Evolutionary conservation across 2,113 vertebrate species (phyloP), one percentile per base, ranked within the genome.

Genomic region (Stercorarius parasiticus): DNA sequence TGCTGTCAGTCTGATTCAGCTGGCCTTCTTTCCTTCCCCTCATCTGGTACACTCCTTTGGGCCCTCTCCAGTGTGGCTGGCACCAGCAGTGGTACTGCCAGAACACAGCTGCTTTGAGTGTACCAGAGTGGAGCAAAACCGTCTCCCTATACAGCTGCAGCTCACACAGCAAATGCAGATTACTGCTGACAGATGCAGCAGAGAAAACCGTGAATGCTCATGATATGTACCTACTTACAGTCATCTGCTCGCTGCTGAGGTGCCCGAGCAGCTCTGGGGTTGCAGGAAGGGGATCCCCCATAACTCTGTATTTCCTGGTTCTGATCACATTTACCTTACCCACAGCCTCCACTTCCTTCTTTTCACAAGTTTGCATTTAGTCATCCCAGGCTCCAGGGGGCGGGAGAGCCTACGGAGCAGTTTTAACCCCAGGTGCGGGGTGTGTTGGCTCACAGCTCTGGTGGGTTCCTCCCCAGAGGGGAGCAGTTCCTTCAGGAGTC

Each of bases 371-470:
- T n/a, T 82, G 13, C 8, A 5, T 56, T 49, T 56, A 62, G n/a
- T 29, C 11, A 14, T 30, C 9, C 18, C 13, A 1, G 6, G 8
- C 21, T 55, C 8, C 26, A 45, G 29, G 16, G 4, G 22, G 2
- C 1, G 1, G 65, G 49, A 86, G 43, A 34, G 23, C 17, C 6
- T 18, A 10, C 0, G 0, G 53, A 52, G 62, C 20, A 45, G 30
- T 40, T 65, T 69, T 55, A 50, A 22, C 11, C 59, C 23, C 67
- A 86, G 43, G 36, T 53, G 25, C 2, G 0, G 5, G 1, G 15
- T 55, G 11, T 5, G 3, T 49, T 23, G 36, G 34, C 22, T 70
- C 15, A 12, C 27, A 19, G 23, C 23, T 73, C 13, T 2, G 2
- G 7, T 15, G n/a, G 22, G 21, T 49, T 25, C 32, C 13, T 32